These are phyloP conservation scores for Drosophila tripunctata DNA, from an alignment of 2,888 invertebrate genomes.

Conservation along the genomic window DNA sequence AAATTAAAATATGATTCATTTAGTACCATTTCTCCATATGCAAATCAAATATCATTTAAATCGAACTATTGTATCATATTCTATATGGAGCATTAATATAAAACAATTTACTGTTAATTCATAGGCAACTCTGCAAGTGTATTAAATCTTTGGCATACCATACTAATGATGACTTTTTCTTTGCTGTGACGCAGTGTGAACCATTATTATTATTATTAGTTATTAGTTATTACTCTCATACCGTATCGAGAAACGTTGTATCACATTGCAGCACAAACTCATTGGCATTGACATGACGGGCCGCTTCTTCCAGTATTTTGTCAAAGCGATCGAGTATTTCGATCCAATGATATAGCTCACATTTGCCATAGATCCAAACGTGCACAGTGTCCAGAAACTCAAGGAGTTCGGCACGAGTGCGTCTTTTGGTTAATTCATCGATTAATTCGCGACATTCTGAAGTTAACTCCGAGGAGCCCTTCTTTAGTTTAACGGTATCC, in stretches of 20 bases:
- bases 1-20: no score
- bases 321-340: slow-evolving; percentile 92
- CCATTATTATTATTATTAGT: no score
- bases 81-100: no score
- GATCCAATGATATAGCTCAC: slow-evolving; percentile 94
- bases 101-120: no score
- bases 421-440: slow-evolving; percentile 88
- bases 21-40: no score
- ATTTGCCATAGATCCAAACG: slow-evolving; percentile 94
- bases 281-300: slow-evolving; percentile 82
- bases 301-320: slow-evolving; percentile 90
- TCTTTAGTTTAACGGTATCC: slow-evolving; percentile 91
- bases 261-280: slow-evolving; percentile 88
- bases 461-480: slow-evolving; percentile 92
- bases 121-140: no score
- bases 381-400: slow-evolving; percentile 89
- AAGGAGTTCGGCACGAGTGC: slow-evolving; percentile 87
- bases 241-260: slow-evolving; percentile 87
- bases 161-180: no score
- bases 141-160: no score
- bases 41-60: no score
- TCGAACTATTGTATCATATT: no score
- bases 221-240: no score
- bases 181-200: no score
- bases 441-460: slow-evolving; percentile 91